Percentiles rank a stretch among this genome's conserved stretches.
Evolutionary conservation across 2,888 invertebrate genomes (phyloP).

Genomic region (Theristus sp.): DNA sequence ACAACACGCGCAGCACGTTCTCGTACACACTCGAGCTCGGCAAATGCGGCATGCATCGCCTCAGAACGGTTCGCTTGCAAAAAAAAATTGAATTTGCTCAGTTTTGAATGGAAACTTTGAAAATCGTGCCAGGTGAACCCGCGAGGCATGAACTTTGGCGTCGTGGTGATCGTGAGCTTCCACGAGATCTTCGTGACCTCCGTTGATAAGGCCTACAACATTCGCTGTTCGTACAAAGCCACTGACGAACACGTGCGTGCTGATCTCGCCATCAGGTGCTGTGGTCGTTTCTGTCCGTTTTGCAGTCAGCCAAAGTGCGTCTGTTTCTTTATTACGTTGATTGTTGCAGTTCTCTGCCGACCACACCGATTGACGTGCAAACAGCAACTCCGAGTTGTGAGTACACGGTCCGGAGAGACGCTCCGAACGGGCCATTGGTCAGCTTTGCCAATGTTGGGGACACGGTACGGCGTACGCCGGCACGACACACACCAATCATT

Average conservation of each 20-base stretch:
- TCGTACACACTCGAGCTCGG: slow-evolving; percentile 23
- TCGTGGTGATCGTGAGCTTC: slow-evolving; percentile 26
- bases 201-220: slow-evolving; percentile 24
- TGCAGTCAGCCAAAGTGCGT: neutral
- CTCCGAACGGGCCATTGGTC: slow-evolving; percentile 19
- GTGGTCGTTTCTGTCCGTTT: no score
- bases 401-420: slow-evolving; percentile 18
- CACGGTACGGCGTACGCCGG: no score
- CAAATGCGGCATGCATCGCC: slow-evolving; percentile 25
- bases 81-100: neutral
- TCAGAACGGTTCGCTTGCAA: slow-evolving; percentile 18
- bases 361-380: slow-evolving; percentile 19
- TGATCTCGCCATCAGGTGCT: slow-evolving; percentile 24
- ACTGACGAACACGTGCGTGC: slow-evolving; percentile 26
- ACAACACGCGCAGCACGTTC: slow-evolving; percentile 16
- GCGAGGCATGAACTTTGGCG: slow-evolving; percentile 24
- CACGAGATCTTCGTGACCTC: slow-evolving; percentile 27
- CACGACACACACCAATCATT: no score
- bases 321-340: no score
- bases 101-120: neutral
- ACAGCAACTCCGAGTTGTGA: slow-evolving; percentile 23
- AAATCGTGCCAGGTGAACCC: slow-evolving; percentile 27
- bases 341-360: slow-evolving; percentile 19
- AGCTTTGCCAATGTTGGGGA: slow-evolving; percentile 26
- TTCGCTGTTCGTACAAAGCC: slow-evolving; percentile 27